Percentiles rank a stretch among this genome's conserved stretches.
Conservation (phyloP, 2,797 vertebrate genomes). For the Crenuchus spilurus region DNA sequence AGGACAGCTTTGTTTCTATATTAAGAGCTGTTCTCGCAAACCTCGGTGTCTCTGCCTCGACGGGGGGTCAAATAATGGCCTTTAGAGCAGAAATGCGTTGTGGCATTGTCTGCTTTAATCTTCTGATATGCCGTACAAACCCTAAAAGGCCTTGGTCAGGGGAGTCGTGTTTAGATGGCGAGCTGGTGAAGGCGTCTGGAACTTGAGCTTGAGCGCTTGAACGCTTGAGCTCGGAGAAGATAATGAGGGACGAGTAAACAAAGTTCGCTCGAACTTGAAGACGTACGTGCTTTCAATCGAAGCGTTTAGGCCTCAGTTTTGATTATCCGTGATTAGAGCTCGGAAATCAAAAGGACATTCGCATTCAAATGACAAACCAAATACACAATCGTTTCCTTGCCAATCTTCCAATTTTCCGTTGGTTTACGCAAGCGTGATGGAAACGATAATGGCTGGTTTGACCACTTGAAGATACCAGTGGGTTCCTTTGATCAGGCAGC, state of each 20-base stretch:
- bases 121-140: conserved; percentile 57
- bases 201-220: too few species aligned
- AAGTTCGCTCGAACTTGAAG: conserved; percentile 13
- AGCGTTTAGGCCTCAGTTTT: conserved; percentile 31
- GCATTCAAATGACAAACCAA: conserved; percentile 23
- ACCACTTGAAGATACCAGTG: conserved; percentile 38
- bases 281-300: conserved; percentile 19
- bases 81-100: conserved; percentile 67
- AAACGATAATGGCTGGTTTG: conserved; percentile 32
- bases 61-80: conserved; percentile 60
- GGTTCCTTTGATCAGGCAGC: conserved; percentile 43
- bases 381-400: conserved; percentile 22
- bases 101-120: conserved; percentile 73
- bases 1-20: conserved; percentile 57
- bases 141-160: conserved; percentile 17
- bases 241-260: conserved; percentile 19
- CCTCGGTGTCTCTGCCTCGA: conserved; percentile 63
- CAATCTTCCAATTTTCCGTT: conserved; percentile 29
- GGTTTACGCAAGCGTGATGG: conserved; percentile 28
- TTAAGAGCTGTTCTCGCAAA: conserved; percentile 52
- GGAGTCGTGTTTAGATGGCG: conserved; percentile 28
- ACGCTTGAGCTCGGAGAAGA: conserved; percentile 18
- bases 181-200: conserved; percentile 4
- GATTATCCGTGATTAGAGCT: conserved; percentile 40
- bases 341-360: conserved; percentile 38